Conservation (phyloP, 30 jellyfish, hydroid and myxozoan genomes). For the Turritopsis dohrnii region DNA sequence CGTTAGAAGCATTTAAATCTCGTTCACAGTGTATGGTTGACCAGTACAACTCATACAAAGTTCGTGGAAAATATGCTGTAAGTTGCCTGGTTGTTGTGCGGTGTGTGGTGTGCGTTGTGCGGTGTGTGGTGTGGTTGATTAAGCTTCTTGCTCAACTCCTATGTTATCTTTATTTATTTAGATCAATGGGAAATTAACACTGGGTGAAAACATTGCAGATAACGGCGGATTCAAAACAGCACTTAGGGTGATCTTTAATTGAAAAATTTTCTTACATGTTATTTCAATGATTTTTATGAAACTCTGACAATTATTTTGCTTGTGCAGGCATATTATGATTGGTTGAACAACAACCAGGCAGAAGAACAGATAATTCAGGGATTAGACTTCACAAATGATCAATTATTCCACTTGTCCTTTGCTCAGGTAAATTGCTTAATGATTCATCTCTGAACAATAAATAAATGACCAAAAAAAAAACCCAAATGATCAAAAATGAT, state of each 20-base stretch:
- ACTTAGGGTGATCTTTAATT: constrained; percentile 66
- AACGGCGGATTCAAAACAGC: constrained; percentile 98
- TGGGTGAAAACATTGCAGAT: constrained; percentile 96
- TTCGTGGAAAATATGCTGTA: constrained; percentile 75
- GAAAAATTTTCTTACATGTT: background rate
- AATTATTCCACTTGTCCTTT: constrained; percentile 73
- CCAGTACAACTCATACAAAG: constrained; percentile 78
- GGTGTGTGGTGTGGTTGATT: background rate
- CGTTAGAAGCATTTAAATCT: constrained; percentile 52
- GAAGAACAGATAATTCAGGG: constrained; percentile 69
- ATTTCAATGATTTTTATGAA: background rate
- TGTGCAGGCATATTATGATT: constrained; percentile 78
- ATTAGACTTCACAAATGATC: constrained; percentile 63
- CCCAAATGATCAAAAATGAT: background rate
- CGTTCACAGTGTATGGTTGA: constrained; percentile 90
- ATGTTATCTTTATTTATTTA: background rate
- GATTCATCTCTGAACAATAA: background rate
- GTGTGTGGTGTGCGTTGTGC: background rate
- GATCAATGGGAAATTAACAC: constrained; percentile 90
- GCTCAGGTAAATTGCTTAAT: constrained; percentile 63
- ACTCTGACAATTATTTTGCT: background rate
- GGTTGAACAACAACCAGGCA: constrained; percentile 59
- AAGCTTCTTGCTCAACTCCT: background rate
- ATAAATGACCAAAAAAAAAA: background rate
- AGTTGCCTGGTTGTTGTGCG: constrained; percentile 18